These are phyloP conservation scores for Poecile montanus DNA, from an alignment of 2,797 vertebrate species.

Conservation along the genomic window DNA sequence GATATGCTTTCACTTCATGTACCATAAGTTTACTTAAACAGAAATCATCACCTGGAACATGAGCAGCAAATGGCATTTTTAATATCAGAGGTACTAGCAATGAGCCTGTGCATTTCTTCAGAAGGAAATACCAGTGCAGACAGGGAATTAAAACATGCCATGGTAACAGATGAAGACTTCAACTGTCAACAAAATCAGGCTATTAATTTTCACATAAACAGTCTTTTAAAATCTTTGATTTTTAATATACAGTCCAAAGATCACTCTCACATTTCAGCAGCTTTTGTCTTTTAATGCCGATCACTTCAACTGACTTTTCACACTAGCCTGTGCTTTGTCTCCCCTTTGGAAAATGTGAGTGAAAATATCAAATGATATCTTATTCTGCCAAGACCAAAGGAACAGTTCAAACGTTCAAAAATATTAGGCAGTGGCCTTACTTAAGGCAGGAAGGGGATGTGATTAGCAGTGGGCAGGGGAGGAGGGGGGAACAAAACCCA, in stretches of 20 bases:
- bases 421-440: neutral
- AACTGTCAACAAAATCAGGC: slow-evolving; percentile 58
- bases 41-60: neutral
- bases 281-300: slow-evolving; percentile 55
- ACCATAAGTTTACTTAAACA: slow-evolving; percentile 26
- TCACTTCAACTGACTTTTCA: neutral
- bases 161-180: slow-evolving; percentile 59
- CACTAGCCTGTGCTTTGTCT: neutral
- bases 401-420: neutral
- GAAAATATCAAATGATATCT: slow-evolving; percentile 49
- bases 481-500: neutral
- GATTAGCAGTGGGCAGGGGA: neutral
- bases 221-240: slow-evolving; percentile 29
- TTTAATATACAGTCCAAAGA: slow-evolving; percentile 58
- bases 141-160: slow-evolving; percentile 57
- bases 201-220: slow-evolving; percentile 58
- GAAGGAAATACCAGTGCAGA: slow-evolving; percentile 36
- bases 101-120: slow-evolving; percentile 26
- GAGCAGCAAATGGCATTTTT: slow-evolving; percentile 33
- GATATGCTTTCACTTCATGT: neutral
- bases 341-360: slow-evolving; percentile 44
- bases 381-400: slow-evolving; percentile 36
- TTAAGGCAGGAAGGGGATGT: neutral
- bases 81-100: slow-evolving; percentile 8
- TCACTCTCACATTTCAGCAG: slow-evolving; percentile 48